A percentile compares a stretch with the other conserved stretches of the same genome.
phyloP scores from a whole-genome alignment of 37 sponge, comb jelly and placozoan species.

The Aphrocallistes beatrix region DNA sequence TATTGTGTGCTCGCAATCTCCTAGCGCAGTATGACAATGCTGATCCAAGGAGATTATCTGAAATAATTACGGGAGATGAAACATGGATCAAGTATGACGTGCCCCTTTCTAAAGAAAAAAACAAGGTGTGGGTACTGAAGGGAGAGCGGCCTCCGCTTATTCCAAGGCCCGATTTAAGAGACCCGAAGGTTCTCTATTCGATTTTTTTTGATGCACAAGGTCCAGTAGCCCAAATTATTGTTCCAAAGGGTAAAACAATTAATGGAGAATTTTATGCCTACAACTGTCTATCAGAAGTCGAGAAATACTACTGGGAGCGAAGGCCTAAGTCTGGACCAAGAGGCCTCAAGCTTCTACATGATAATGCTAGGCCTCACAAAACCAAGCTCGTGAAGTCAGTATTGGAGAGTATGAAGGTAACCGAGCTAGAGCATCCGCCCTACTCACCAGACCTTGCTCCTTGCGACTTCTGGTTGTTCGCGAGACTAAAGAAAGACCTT shows the following conservation, averaged over 20 bases:
- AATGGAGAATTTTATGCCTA: background rate
- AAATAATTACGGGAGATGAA: background rate
- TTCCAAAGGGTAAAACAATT: background rate
- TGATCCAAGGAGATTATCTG: background rate
- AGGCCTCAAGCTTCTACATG: background rate
- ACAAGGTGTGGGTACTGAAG: background rate
- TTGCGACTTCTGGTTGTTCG: background rate
- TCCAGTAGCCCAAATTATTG: background rate
- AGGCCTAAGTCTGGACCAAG: background rate
- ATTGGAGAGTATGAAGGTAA: background rate
- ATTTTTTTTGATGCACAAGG: no score
- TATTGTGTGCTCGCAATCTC: background rate
- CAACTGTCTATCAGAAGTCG: background rate
- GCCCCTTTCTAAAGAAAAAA: background rate
- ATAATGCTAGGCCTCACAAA: background rate
- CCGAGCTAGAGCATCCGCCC: background rate
- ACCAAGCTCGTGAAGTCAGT: background rate
- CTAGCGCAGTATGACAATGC: background rate
- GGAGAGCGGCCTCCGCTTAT: background rate
- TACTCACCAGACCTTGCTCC: background rate
- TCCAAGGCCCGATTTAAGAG: background rate
- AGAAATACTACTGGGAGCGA: background rate
- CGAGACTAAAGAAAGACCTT: background rate
- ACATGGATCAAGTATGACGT: background rate
- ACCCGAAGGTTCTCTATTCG: background rate